These are phyloP conservation scores for Philypnodon macrostomus DNA, from an alignment of 2,797 vertebrate species.

Conservation along the genomic window DNA sequence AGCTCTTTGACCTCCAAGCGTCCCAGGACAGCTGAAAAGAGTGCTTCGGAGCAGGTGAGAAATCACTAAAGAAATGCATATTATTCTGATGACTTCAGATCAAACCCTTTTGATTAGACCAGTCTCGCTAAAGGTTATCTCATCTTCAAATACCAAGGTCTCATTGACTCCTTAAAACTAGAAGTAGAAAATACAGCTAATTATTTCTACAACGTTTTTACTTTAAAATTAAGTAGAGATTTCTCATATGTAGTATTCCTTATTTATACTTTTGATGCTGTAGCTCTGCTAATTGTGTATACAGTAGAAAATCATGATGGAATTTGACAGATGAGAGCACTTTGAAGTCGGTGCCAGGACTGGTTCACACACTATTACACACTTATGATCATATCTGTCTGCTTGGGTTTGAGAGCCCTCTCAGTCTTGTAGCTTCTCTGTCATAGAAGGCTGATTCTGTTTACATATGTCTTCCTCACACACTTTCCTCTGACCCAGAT, in stretches of 20 bases:
- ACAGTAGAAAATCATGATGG: slow-evolving; percentile 80
- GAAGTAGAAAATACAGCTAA: slow-evolving; percentile 50
- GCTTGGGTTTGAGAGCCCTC: slow-evolving; percentile 42
- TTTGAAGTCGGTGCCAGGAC: slow-evolving; percentile 77
- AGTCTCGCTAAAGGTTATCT: slow-evolving; percentile 46
- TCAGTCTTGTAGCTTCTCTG: slow-evolving; percentile 42
- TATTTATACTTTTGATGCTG: slow-evolving; percentile 62
- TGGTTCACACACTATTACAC: slow-evolving; percentile 65
- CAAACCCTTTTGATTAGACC: slow-evolving; percentile 44
- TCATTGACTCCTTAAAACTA: slow-evolving; percentile 54
- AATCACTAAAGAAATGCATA: slow-evolving; percentile 12
- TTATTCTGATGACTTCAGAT: slow-evolving; percentile 31
- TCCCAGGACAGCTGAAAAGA: slow-evolving; percentile 89
- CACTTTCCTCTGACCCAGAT: slow-evolving; percentile 72
- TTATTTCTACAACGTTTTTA: slow-evolving; percentile 29
- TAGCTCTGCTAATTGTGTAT: slow-evolving; percentile 77
- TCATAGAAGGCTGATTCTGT: slow-evolving; percentile 19
- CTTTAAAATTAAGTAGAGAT: slow-evolving; percentile 64
- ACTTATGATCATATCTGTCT: slow-evolving; percentile 65
- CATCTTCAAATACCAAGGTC: slow-evolving; percentile 44
- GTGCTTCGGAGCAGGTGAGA: slow-evolving; percentile 90
- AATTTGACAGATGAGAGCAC: slow-evolving; percentile 79
- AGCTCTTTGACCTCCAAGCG: slow-evolving; percentile 87
- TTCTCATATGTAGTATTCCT: too few species aligned
- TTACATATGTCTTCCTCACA: not conserved